Base-by-base conservation (phyloP, 2,888 invertebrate species). In the Schizotus pectinicornis region DNA sequence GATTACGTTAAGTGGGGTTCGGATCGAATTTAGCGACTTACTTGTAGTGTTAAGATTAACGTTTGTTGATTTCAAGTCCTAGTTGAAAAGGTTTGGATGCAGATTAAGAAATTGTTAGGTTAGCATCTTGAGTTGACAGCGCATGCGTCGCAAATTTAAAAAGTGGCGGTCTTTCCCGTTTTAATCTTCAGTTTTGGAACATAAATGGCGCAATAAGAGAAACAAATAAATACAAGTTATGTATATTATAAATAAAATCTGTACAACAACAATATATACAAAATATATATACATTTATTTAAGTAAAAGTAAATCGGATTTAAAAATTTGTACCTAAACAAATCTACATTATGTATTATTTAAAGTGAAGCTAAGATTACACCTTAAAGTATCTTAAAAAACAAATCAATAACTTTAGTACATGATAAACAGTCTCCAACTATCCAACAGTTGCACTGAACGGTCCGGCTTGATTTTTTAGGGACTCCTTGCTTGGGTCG, bases 251-350 rank as follows among this genome's bases (percentile, higher is more conserved):
- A 65, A 60, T 65, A 63, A 64, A 55, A 51, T 58, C 54, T 57
- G 55, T 66, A 61, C 63, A 64, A 58, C 59, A 65, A 66, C 63
- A 65, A 49, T 62, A 61, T 67, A 62, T 67, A 64, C 65, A 67
- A 60, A 59, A 62, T 65, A 67, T 64, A 67, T 64, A 55, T 63
- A 65, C 62, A 67, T 43, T 47, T 43, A 56, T 49, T 56, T 13
- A 8, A 35, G 22, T 31, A 39, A 54, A 55, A 55, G 38, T 37
- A 43, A 42, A 48, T 30, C 30, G 14, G 11, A 38, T 41, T 56
- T 37, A 56, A 55, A 55, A 55, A 37, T 14, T 55, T 55, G 55
- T 41, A 48, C 55, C 55, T 55, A 55, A 33, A n/a, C 13, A 38
- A 53, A 46, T 32, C 37, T 53, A 51, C 3, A 9, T 3, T 39